Base-by-base conservation (phyloP, 2,113 vertebrate species). In the Laticauda laticaudata region DNA sequence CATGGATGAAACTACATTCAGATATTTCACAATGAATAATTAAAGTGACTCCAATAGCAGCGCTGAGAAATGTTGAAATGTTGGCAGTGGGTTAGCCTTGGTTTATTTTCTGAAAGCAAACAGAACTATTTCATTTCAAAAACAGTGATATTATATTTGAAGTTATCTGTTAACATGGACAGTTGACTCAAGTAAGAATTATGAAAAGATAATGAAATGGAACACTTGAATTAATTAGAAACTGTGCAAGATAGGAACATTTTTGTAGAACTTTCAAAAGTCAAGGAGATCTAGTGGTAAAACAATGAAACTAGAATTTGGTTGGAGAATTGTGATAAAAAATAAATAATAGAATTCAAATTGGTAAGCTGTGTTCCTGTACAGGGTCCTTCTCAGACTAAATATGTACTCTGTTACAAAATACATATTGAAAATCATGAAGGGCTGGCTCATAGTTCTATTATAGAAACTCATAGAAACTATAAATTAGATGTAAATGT, bases 1-100 rank as follows among this genome's bases (percentile, higher is more conserved):
- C 87, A 45, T 6, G 8, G 56, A 45, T 8, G 92, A 56, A 89
- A 1, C 43, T 91, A 5, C 3, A 93, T 86, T 94, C 26, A 94
- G 9, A 45, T 89, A 81, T 89, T 96, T 93, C 87, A 94, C 21
- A 95, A 90, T 95, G 88, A 94, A 95, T 93, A 95, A 94, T 92
- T 95, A 93, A 95, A 93, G 4, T 53, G 91, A 1, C 0, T 91
- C 5, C 92, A 93, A 1, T 75, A 91, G 91, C 9, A 45, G 91
- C 92, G 59, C 0, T 0, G 0, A 91, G 24, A 88, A 88, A 23
- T 69, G 91, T 53, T 0, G 5, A 91, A 15, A 91, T 86, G 39
- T 34, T 57, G 6, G 1, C 21, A 57, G 56, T 4, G 5, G 92
- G 93, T 87, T 89, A 43, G 64, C 26, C 39, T n/a, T 3, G n/a